These are phyloP conservation scores for Turritopsis dohrnii DNA, from an alignment of 30 jellyfish, hydroid and myxozoan species.

Conservation along the genomic window DNA sequence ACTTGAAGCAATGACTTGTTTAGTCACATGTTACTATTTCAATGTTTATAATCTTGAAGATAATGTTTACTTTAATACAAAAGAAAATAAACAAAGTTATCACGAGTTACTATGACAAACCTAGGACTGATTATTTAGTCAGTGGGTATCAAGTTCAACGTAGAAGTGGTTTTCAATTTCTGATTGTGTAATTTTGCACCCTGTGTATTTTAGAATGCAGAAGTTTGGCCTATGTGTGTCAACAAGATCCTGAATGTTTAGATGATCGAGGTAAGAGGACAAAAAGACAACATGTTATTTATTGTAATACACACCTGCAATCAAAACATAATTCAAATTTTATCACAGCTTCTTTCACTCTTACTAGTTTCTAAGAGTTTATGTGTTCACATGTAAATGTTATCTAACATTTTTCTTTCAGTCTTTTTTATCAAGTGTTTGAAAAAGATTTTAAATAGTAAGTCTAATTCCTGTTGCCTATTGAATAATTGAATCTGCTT, in stretches of 20 bases:
- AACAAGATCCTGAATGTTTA: neutral
- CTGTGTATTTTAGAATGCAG: neutral
- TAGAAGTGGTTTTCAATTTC: no score
- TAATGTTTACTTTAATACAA: no score
- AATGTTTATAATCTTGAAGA: no score
- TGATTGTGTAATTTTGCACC: neutral
- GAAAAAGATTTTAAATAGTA: neutral
- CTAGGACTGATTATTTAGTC: no score
- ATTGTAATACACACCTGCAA: neutral
- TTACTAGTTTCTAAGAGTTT: no score
- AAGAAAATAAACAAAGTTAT: no score
- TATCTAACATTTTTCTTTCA: neutral
- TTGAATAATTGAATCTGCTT: neutral
- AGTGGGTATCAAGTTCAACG: no score
- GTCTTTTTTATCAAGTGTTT: neutral
- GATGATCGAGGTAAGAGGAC: constrained; percentile 6
- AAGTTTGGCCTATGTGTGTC: constrained; percentile 12
- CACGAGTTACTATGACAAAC: no score
- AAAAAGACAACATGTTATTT: neutral
- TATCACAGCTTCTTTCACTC: no score
- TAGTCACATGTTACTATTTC: no score
- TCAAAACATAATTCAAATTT: no score
- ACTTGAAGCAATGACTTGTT: no score
- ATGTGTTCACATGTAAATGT: neutral
- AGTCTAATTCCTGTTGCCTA: neutral